phyloP scores from a whole-genome alignment of 1,140 invertebrate genomes.

The Forficula auricularia region DNA sequence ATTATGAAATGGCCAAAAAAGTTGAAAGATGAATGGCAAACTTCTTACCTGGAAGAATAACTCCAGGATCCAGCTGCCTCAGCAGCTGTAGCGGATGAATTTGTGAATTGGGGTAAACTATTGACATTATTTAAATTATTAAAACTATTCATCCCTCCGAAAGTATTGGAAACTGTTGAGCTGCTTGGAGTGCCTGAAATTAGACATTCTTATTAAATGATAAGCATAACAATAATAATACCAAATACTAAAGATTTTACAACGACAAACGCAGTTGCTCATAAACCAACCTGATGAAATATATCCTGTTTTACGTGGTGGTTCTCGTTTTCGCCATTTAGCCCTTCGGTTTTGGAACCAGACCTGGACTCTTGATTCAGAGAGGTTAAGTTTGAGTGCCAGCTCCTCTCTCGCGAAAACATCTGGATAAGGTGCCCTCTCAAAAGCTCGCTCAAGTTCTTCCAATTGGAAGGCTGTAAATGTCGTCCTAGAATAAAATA shows the following conservation, averaged over 20 bases:
- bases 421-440: conserved; percentile 88
- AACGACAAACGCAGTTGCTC: neutral
- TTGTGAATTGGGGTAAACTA: too few relatives aligned
- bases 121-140: too few relatives aligned
- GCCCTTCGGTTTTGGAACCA: conserved; percentile 89
- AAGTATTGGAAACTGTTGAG: too few relatives aligned
- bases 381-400: conserved; percentile 72
- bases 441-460: conserved; percentile 83
- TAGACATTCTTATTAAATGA: too few relatives aligned
- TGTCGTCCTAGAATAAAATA: conserved; percentile 56
- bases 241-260: neutral
- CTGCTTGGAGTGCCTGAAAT: too few relatives aligned
- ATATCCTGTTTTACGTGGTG: conserved; percentile 79
- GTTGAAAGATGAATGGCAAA: too few relatives aligned
- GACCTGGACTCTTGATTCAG: conserved; percentile 85
- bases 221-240: neutral
- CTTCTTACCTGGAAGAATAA: too few relatives aligned
- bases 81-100: too few relatives aligned
- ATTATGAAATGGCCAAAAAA: too few relatives aligned
- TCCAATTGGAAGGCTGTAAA: conserved; percentile 92
- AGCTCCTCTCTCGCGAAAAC: conserved; percentile 90
- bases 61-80: too few relatives aligned
- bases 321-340: conserved; percentile 95
- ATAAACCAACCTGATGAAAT: conserved; percentile 34
- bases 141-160: too few relatives aligned